These are phyloP conservation scores for Nanorana parkeri DNA, from an alignment of 2,113 vertebrate genomes.

Conservation along the genomic window DNA sequence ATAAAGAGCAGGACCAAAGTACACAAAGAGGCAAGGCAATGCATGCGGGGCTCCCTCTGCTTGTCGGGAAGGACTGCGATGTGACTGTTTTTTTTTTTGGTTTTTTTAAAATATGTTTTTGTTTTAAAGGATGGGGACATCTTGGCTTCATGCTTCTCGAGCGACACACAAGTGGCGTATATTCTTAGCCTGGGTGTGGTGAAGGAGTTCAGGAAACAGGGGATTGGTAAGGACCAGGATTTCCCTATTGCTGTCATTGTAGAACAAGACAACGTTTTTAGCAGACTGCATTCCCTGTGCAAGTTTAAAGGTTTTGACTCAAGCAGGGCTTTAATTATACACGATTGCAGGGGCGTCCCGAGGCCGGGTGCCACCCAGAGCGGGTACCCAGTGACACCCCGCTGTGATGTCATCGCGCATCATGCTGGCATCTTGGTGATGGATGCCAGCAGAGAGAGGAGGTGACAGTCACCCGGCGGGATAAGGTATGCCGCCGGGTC, in stretches of 20 bases:
- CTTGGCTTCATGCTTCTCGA: conserved; percentile 93
- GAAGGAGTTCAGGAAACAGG: conserved; percentile 97
- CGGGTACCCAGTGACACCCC: too few relatives aligned
- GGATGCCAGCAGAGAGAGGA: too few relatives aligned
- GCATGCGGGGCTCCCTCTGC: neutral
- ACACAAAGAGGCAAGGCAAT: conserved; percentile 90
- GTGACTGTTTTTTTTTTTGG: neutral
- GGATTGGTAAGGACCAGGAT: conserved; percentile 84
- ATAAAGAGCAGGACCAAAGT: conserved; percentile 98
- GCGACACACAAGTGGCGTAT: conserved; percentile 97
- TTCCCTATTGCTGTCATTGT: neutral
- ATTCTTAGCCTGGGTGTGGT: conserved; percentile 97
- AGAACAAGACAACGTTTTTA: neutral
- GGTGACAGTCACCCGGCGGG: too few relatives aligned
- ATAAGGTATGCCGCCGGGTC: too few relatives aligned
- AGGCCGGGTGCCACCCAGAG: too few relatives aligned
- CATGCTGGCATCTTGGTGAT: too few relatives aligned
- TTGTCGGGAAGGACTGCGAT: neutral
- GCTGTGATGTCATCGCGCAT: too few relatives aligned
- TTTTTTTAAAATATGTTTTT: conserved; percentile 10
- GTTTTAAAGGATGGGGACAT: conserved; percentile 92
- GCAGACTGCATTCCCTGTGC: neutral
- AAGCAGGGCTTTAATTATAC: too few relatives aligned
- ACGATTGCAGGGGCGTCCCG: too few relatives aligned
- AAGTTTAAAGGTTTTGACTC: neutral